A percentile compares a stretch with the other conserved stretches of the same genome.
phyloP scores from a whole-genome alignment of 1,140 invertebrate species.

The Drosophila yakuba region DNA sequence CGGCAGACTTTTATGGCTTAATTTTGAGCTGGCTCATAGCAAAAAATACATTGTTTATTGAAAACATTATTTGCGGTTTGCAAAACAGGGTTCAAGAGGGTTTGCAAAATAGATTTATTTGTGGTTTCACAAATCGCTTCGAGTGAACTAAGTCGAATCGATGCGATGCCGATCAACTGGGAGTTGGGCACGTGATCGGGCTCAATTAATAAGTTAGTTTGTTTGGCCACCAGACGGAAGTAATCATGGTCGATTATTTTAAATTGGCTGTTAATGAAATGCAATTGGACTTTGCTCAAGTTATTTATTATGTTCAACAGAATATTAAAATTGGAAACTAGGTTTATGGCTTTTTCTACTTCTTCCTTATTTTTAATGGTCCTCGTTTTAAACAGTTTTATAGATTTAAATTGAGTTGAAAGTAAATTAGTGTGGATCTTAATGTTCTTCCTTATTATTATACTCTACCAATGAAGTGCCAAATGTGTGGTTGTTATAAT shows the following conservation, averaged over 20 bases:
- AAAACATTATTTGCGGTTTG: conserved; percentile 49
- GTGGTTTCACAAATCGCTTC: conserved; percentile 58
- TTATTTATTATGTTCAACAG: conserved; percentile 16
- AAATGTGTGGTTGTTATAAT: too few relatives aligned
- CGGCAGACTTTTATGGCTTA: conserved; percentile 40
- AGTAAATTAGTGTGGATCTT: background rate
- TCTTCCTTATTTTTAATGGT: conserved; percentile 9
- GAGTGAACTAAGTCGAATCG: conserved; percentile 27
- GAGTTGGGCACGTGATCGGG: conserved; percentile 38
- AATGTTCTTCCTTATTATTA: background rate
- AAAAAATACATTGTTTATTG: conserved; percentile 19
- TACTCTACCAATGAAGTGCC: too few relatives aligned
- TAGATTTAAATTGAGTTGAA: background rate
- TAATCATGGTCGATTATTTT: conserved; percentile 53
- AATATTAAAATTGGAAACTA: conserved; percentile 15
- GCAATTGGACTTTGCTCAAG: conserved; percentile 24
- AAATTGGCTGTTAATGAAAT: conserved; percentile 49
- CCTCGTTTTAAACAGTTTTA: background rate
- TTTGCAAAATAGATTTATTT: conserved; percentile 47
- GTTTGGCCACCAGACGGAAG: conserved; percentile 43
- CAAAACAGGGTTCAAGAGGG: conserved; percentile 32
- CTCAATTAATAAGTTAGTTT: conserved; percentile 47
- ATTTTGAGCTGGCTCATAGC: conserved; percentile 28
- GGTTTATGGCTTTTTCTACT: conserved; percentile 2
- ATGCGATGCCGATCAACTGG: conserved; percentile 31